Evolutionary conservation across 1,140 invertebrate genomes (phyloP), one percentile per base, ranked within the genome.

Genomic region (Lepidurus packardi): DNA sequence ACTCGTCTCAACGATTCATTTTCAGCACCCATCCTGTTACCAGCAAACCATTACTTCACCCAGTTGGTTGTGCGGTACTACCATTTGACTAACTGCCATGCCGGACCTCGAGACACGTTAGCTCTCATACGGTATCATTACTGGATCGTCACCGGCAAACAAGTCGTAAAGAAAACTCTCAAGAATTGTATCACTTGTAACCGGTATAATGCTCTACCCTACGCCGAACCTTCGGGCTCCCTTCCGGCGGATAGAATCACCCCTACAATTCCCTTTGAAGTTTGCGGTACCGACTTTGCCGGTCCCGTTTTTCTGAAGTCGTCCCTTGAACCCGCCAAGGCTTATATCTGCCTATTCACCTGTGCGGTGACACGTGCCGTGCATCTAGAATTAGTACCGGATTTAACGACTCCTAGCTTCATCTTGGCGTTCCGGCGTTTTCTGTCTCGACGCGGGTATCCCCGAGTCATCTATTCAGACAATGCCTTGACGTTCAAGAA

Each of bases 241-340:
- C 77, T 86, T 34, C 86, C 84, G 7, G 7, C 16, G 5, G n/a
- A 78, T 34, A 45, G 85, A 34, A 45, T 83, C 0, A 82, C 76
- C 0, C 79, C 81, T 6, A 65, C 80, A 1, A 78, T 81, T 8
- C 82, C 84, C 6, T 87, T 87, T 79, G 77, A 80, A 45, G 75
- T 83, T 16, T 80, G 80, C 0, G 86, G 84, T 0, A 81, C 86
- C 0, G 85, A 87, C 80, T 86, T 82, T 78, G 84, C 83, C 1
- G 86, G 86, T 5, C 83, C 83, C 9, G 82, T 86, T 41, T n/a
- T 75, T n/a, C 77, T 85, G 0, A 84, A 82, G 76, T 76, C 76
- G 11, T 74, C 79, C 24, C 74, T 75, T 21, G 78, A 78, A 2
- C 0, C 25, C 6, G 7, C 16, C 16, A 83, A 83, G 78, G 41